A percentile compares a stretch with the other conserved stretches of the same genome.
These are phyloP conservation scores for Alethe diademata DNA, from an alignment of 2,113 vertebrate species.

Conservation along the genomic window DNA sequence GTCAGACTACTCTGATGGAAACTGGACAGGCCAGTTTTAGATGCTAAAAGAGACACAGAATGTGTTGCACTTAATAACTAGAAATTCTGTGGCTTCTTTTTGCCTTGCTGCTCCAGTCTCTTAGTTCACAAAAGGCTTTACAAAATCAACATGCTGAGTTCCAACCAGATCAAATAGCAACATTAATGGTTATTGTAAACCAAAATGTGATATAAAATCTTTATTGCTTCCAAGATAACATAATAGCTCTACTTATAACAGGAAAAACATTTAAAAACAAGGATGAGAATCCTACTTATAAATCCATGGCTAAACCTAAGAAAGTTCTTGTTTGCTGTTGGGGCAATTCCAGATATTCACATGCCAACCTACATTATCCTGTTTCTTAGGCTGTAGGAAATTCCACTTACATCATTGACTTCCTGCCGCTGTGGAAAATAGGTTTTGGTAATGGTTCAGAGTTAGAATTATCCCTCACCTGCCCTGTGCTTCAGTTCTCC, in stretches of 20 bases:
- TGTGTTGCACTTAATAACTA: neutral
- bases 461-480: neutral
- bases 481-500: neutral
- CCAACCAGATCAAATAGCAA: neutral
- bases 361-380: constrained; percentile 5
- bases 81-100: neutral
- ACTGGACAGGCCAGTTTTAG: neutral
- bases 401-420: constrained; percentile 42
- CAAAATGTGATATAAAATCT: neutral
- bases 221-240: neutral
- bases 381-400: constrained; percentile 40
- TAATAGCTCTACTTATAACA: neutral
- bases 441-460: neutral
- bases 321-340: neutral
- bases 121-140: neutral
- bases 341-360: constrained; percentile 27
- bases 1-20: neutral
- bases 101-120: neutral
- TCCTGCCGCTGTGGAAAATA: constrained; percentile 29
- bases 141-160: neutral
- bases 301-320: neutral
- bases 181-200: neutral
- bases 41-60: neutral
- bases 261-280: neutral
- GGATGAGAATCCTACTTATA: neutral